A percentile compares a stretch with the other conserved stretches of the same genome.
Conservation (phyloP, 1,140 invertebrate genomes). For the Temnothorax longispinosus region DNA sequence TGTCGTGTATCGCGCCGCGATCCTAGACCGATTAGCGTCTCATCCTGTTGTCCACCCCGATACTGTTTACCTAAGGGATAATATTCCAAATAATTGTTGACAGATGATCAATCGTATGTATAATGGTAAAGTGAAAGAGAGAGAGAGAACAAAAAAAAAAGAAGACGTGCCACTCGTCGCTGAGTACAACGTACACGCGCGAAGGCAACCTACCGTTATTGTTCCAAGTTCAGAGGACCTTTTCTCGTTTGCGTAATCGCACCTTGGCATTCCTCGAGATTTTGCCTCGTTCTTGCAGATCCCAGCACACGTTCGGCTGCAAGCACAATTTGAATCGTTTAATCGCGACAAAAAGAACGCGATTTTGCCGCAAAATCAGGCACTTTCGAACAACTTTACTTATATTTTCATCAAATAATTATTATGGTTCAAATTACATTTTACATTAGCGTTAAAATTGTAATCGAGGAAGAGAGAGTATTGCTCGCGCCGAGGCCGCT, state of each 20-base stretch:
- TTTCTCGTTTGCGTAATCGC: background rate
- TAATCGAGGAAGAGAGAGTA: background rate
- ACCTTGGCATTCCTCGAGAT: background rate
- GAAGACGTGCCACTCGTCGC: slow-evolving; percentile 52
- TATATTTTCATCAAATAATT: background rate
- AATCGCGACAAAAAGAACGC: background rate
- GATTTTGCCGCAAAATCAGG: background rate
- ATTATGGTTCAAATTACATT: background rate
- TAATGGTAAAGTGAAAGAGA: slow-evolving; percentile 9
- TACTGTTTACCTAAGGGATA: slow-evolving; percentile 8
- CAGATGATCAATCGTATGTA: slow-evolving; percentile 50
- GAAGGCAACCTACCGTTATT: slow-evolving; percentile 17
- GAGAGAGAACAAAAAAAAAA: background rate
- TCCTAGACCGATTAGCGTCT: slow-evolving; percentile 33
- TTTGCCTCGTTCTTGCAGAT: background rate
- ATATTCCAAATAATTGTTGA: slow-evolving; percentile 60
- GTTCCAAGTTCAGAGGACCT: slow-evolving; percentile 67
- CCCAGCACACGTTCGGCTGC: background rate
- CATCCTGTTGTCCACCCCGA: slow-evolving; percentile 8
- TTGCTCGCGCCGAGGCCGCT: background rate
- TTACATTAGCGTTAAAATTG: background rate
- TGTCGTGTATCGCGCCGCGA: background rate
- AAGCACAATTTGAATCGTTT: background rate
- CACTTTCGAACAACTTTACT: background rate
- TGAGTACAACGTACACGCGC: slow-evolving; percentile 20